phyloP scores from a whole-genome alignment of 2,113 vertebrate species.

The Seriola rivoliana region DNA sequence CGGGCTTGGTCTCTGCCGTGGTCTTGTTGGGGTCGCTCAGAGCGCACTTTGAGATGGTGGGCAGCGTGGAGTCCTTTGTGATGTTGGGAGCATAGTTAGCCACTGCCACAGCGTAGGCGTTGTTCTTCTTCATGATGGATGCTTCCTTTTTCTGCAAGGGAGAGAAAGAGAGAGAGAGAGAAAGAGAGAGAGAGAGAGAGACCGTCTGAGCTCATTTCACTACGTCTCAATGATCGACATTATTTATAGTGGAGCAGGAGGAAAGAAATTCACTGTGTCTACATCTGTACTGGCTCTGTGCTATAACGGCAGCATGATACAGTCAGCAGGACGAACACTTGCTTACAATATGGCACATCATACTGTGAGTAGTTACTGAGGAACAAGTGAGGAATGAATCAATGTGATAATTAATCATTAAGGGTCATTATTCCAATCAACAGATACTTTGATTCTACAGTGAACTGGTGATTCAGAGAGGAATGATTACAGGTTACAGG shows the following conservation, averaged over 20 bases:
- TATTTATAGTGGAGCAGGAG: no score
- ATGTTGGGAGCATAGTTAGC: conserved; percentile 95
- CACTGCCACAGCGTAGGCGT: conserved; percentile 94
- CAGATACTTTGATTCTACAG: background rate
- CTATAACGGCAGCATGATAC: background rate
- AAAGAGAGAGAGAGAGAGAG: no score
- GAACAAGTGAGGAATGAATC: background rate
- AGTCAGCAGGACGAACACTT: background rate
- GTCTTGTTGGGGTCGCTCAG: conserved; percentile 87
- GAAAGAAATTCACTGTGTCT: background rate
- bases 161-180: background rate
- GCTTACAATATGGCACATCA: background rate
- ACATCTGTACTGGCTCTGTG: background rate
- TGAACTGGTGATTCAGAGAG: no score
- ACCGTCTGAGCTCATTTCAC: no score
- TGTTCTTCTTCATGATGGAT: conserved; percentile 94
- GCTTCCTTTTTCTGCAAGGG: conserved; percentile 93
- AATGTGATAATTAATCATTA: background rate
- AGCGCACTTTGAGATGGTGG: conserved; percentile 93
- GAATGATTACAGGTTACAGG: no score
- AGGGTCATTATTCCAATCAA: background rate
- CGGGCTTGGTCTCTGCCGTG: conserved; percentile 87
- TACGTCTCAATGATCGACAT: no score
- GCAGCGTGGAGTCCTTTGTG: conserved; percentile 91
- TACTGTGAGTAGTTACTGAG: no score